Percentiles rank a stretch among this genome's conserved stretches.
Evolutionary conservation across 1,140 invertebrate species (phyloP).

Genomic region (Planococcus citri): DNA sequence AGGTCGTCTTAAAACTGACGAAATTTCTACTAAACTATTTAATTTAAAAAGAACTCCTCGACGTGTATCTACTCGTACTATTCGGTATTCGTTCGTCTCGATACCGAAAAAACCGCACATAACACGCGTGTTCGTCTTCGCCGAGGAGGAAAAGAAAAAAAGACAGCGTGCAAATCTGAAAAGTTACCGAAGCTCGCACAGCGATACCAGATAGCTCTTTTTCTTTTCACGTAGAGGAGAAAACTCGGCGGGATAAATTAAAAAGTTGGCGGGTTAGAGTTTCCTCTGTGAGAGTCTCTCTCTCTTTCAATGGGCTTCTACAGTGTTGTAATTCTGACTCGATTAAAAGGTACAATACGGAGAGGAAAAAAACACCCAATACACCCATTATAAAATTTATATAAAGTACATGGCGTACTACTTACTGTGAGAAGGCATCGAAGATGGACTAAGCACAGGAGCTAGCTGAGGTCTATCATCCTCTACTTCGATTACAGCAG

Average conservation of each 20-base stretch:
- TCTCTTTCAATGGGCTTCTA: background rate
- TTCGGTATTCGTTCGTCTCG: too few relatives aligned
- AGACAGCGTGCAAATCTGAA: too few relatives aligned
- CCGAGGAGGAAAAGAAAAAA: background rate
- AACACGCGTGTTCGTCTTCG: background rate
- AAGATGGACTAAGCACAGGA: slow-evolving; percentile 36
- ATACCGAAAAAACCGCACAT: background rate
- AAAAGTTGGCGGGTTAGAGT: too few relatives aligned
- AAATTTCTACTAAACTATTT: background rate
- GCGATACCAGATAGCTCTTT: too few relatives aligned
- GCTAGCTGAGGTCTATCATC: slow-evolving; percentile 37
- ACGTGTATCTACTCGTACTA: too few relatives aligned
- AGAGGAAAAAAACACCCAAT: background rate
- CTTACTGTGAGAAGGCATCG: slow-evolving; percentile 25
- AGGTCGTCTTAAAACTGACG: background rate
- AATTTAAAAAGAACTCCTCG: background rate
- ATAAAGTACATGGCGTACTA: background rate
- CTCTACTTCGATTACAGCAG: slow-evolving; percentile 33
- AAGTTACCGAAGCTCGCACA: too few relatives aligned
- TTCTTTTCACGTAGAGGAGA: too few relatives aligned
- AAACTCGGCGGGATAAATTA: too few relatives aligned
- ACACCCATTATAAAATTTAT: too few relatives aligned
- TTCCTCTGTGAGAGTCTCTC: too few relatives aligned
- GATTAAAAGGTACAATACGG: background rate
- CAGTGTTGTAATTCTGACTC: too few relatives aligned